Evolutionary conservation across 2,888 invertebrate species (phyloP).

Genomic region (Resseliella maxima): DNA sequence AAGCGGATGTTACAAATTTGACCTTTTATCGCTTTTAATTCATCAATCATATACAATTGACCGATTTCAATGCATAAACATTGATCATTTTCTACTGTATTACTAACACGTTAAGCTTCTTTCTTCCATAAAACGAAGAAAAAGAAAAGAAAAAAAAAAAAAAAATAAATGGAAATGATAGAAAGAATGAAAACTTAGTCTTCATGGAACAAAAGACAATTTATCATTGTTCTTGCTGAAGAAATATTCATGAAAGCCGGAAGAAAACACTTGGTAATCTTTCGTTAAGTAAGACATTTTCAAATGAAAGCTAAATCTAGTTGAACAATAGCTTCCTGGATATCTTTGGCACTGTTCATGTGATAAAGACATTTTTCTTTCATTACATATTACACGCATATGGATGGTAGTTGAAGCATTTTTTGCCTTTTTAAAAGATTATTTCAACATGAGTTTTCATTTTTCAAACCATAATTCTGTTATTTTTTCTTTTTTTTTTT

Average conservation of each 20-base stretch:
- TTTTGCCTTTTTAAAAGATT: too few species aligned
- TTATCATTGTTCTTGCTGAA: not conserved
- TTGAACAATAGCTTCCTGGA: not conserved
- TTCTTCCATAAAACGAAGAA: too few species aligned
- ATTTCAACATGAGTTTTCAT: too few species aligned
- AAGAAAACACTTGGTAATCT: not conserved
- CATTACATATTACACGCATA: too few species aligned
- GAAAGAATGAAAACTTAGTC: not conserved
- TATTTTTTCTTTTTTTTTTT: not conserved
- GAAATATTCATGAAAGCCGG: not conserved
- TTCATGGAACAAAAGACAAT: not conserved
- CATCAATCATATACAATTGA: not conserved
- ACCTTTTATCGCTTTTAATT: slow-evolving; percentile 22
- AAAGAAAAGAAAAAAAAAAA: too few species aligned
- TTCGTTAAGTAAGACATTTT: slow-evolving; percentile 34
- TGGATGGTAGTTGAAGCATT: too few species aligned
- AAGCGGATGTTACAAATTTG: not conserved
- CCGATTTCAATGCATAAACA: not conserved
- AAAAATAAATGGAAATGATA: too few species aligned
- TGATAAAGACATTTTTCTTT: not conserved
- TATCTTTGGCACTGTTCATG: not conserved
- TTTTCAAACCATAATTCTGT: not conserved
- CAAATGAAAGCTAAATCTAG: not conserved
- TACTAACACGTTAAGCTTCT: not conserved
- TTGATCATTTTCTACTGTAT: not conserved